Evolutionary conservation across 2,797 vertebrate species (phyloP).

Genomic region (Eurystomus glaucurus): DNA sequence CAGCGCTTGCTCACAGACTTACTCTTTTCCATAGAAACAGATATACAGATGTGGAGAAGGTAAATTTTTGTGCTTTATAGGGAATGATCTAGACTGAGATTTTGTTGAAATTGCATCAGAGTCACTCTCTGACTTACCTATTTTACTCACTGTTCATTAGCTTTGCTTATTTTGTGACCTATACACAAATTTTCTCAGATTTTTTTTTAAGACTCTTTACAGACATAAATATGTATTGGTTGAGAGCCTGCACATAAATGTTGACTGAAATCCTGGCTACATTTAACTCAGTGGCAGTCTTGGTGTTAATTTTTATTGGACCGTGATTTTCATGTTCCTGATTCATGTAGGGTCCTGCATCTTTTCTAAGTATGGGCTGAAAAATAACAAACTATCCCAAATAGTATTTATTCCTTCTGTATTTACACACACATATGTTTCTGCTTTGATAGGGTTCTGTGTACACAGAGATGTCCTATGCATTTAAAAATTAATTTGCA

Average conservation of each 20-base stretch:
- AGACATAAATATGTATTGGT: not conserved
- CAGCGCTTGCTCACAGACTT: slow-evolving; percentile 97
- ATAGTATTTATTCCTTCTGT: not conserved
- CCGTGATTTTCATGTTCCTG: not conserved
- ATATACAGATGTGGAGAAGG: slow-evolving; percentile 99
- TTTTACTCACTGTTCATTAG: not conserved
- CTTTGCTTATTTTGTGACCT: not conserved
- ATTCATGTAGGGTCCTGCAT: not conserved
- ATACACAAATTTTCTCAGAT: not conserved
- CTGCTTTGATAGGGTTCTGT: not conserved
- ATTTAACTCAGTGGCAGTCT: not conserved
- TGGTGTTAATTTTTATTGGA: not conserved
- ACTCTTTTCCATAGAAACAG: slow-evolving; percentile 97
- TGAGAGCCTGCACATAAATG: not conserved
- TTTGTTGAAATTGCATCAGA: not conserved
- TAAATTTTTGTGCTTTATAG: slow-evolving; percentile 59
- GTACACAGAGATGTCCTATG: not conserved
- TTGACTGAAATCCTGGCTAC: not conserved
- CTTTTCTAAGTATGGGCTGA: not conserved
- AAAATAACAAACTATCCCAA: not conserved
- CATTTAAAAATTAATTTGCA: not conserved
- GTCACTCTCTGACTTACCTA: not conserved
- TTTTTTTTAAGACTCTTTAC: not conserved
- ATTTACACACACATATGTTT: not conserved
- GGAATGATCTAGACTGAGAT: not conserved